Evolutionary conservation across 2,113 vertebrate genomes (phyloP).

Genomic region (Chamaetylas fuelleborni): DNA sequence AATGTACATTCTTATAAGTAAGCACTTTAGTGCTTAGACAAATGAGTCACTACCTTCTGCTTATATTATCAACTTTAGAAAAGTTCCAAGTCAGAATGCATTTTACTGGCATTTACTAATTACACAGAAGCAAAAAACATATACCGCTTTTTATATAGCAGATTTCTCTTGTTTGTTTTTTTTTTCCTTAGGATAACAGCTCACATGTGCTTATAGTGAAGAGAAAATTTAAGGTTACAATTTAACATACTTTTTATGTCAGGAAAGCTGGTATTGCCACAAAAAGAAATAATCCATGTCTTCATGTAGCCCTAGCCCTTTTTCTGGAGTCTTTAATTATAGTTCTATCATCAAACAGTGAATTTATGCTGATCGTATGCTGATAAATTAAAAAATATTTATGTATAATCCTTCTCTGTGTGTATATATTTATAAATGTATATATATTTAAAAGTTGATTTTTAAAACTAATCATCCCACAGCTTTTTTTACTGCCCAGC

Average conservation of each 20-base stretch:
- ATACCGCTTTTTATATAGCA: not conserved
- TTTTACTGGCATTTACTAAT: not conserved
- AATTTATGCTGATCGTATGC: not conserved
- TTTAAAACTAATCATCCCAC: not conserved
- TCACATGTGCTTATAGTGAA: not conserved
- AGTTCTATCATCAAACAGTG: not conserved
- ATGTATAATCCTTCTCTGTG: not conserved
- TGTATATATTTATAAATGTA: not conserved
- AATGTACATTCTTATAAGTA: not conserved
- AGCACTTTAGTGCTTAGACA: not conserved
- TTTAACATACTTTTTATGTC: not conserved
- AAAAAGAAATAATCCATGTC: not conserved
- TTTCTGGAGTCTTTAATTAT: not conserved
- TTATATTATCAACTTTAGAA: not conserved
- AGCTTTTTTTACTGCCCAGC: not conserved
- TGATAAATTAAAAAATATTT: not conserved
- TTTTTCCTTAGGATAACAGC: not conserved
- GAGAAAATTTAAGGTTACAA: not conserved
- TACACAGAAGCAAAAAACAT: not conserved
- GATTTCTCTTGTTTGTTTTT: not conserved
- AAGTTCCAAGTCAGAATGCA: not conserved
- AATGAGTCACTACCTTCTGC: not conserved
- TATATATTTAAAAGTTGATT: not conserved
- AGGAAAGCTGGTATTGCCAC: not conserved
- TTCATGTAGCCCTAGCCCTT: not conserved